These are phyloP conservation scores for Platycheirus rosarum DNA, from an alignment of 2,888 invertebrate species.

Conservation along the genomic window DNA sequence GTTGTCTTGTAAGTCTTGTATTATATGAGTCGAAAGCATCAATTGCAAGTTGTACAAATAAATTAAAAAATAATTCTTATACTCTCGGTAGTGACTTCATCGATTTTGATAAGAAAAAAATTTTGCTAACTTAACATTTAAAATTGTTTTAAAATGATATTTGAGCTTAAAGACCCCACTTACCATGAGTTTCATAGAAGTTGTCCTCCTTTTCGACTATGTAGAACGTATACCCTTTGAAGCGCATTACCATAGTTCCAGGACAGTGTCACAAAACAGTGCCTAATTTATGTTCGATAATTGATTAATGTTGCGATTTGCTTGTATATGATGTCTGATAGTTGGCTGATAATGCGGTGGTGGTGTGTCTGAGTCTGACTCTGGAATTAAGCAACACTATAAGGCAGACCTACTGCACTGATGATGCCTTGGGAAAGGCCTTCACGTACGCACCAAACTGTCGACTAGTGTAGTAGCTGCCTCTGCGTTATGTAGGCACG, in stretches of 20 bases:
- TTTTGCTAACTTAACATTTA: no score
- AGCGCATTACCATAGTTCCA: constrained; percentile 18
- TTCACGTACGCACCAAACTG: constrained; percentile 63
- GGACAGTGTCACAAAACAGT: constrained; percentile 31
- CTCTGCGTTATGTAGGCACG: constrained; percentile 51
- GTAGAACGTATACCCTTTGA: background rate
- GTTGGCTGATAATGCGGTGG: constrained; percentile 13
- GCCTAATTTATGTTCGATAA: constrained; percentile 60
- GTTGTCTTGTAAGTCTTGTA: no score
- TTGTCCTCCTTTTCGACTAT: background rate
- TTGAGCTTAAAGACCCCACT: no score
- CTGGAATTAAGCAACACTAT: constrained; percentile 9
- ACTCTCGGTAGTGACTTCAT: no score
- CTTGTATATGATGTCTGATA: constrained; percentile 24
- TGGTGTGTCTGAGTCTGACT: constrained; percentile 3
- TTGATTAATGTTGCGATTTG: constrained; percentile 63
- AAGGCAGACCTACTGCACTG: background rate
- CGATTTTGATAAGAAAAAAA: no score
- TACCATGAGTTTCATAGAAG: no score
- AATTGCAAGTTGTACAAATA: no score
- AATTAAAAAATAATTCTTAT: no score
- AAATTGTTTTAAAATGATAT: no score
- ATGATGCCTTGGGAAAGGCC: constrained; percentile 60
- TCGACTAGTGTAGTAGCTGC: no score
- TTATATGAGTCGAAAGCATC: no score